These are phyloP conservation scores for Cephalopterus ornatus DNA, from an alignment of 2,113 vertebrate genomes.

Conservation along the genomic window DNA sequence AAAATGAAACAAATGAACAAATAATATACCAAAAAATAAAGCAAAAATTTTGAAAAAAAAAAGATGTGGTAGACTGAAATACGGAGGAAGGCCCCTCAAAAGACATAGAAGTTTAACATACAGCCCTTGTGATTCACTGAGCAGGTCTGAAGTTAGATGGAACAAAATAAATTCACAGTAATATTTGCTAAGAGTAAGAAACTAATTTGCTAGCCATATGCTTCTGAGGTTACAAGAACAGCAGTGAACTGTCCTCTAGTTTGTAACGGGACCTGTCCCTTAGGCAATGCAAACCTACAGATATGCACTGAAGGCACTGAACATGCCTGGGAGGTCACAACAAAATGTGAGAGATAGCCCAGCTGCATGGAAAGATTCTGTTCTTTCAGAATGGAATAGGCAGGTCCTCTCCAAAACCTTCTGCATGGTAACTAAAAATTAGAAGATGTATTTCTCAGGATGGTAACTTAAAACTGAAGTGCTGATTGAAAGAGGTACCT, in stretches of 20 bases:
- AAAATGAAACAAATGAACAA: neutral
- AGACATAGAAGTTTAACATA: neutral
- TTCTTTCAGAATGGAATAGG: neutral
- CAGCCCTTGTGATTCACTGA: neutral
- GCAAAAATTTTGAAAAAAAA: neutral
- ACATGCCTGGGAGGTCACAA: neutral
- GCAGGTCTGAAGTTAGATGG: neutral
- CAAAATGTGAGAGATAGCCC: neutral
- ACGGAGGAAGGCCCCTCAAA: neutral
- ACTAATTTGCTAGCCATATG: neutral
- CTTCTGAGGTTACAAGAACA: neutral
- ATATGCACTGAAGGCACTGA: neutral
- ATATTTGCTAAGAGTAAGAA: neutral
- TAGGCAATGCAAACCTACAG: neutral
- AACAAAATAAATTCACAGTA: neutral
- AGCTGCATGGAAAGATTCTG: neutral
- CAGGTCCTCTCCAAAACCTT: neutral
- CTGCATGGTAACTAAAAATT: constrained; percentile 7
- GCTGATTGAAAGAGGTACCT: constrained; percentile 45
- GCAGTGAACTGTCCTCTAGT: neutral
- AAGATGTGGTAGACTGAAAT: neutral
- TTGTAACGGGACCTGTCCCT: neutral
- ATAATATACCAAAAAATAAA: neutral
- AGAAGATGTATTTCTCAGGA: neutral
- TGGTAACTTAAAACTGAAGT: constrained; percentile 24